phyloP scores from a whole-genome alignment of 2,888 invertebrate species.

The Tenthredo scrophulariae region DNA sequence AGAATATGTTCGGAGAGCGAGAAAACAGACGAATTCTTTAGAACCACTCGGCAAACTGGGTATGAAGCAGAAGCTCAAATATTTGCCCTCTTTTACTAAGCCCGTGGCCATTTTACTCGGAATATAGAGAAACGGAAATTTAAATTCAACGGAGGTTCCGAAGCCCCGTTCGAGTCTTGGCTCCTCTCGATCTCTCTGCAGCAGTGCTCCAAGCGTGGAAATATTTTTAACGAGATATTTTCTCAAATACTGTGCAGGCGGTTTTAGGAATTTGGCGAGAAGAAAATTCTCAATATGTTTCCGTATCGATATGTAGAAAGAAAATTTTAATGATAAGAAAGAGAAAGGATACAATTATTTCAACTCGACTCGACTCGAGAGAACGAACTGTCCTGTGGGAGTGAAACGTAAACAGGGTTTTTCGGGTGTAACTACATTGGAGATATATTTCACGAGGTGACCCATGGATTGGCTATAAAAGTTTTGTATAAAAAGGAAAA shows the following conservation, averaged over 20 bases:
- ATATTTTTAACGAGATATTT: background rate
- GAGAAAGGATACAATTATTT: background rate
- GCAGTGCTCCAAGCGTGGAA: background rate
- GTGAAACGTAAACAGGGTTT: background rate
- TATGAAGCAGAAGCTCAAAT: conserved; percentile 34
- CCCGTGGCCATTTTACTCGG: conserved; percentile 18
- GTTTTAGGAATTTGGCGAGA: background rate
- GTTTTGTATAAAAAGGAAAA: background rate
- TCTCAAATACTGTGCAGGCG: background rate
- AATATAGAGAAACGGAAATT: conserved; percentile 32
- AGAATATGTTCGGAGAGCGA: background rate
- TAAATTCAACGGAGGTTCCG: conserved; percentile 19
- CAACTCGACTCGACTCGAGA: background rate
- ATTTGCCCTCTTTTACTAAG: conserved; percentile 41
- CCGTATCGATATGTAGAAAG: background rate
- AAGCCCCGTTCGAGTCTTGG: conserved; percentile 6
- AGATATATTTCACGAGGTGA: background rate
- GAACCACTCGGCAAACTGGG: conserved; percentile 8
- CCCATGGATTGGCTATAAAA: background rate
- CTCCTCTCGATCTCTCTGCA: background rate
- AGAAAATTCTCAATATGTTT: background rate
- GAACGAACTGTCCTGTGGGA: background rate
- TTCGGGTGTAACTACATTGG: background rate
- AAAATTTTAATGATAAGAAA: background rate
- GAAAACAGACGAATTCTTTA: conserved; percentile 2